Evolutionary conservation across 2,113 vertebrate species (phyloP), one percentile per base, ranked within the genome.

Genomic region (Ancistrus triradiatus): DNA sequence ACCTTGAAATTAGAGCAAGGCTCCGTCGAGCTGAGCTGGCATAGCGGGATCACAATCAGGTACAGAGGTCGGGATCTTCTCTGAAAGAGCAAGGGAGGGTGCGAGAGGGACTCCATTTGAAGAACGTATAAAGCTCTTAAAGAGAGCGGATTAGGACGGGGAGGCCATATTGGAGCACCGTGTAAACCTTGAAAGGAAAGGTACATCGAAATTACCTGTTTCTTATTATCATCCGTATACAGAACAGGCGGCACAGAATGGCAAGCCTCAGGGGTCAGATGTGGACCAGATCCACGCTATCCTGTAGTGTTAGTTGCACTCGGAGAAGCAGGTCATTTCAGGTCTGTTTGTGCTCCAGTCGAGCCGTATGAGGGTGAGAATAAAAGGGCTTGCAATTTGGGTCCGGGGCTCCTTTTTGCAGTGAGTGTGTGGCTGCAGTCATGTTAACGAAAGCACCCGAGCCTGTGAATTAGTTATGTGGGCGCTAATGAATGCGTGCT

Each of bases 401-500:
- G 35, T 86, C 73, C 65, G 74, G 80, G 85, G 80, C 81, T 80
- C 74, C 78, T 63, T 80, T 79, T 88, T 83, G 72, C 77, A 78
- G 83, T 68, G 18, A 74, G 78, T 56, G 72, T 74, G 72, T 70
- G 66, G 79, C 81, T 74, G 84, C 82, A 86, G 83, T 86, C 80
- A 87, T 87, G 84, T 78, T 85, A 86, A 89, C 87, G 80, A 85
- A 85, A 81, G 79, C 76, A 77, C 69, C 77, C 77, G 72, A 69
- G 78, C 72, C 84, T 87, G 84, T 85, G 86, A 87, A 88, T 83
- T 87, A 84, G 81, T 84, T 87, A 86, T 80, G 73, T 73, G 76
- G 68, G 70, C 79, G 79, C 80, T 86, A 86, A 88, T 89, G 87
- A 87, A 85, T 78, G 83, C 76, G 72, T 70, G 66, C 77, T 68